Evolutionary conservation across 2,113 vertebrate genomes (phyloP), one percentile per base, ranked within the genome.

Genomic region (Irena cyanogastra): DNA sequence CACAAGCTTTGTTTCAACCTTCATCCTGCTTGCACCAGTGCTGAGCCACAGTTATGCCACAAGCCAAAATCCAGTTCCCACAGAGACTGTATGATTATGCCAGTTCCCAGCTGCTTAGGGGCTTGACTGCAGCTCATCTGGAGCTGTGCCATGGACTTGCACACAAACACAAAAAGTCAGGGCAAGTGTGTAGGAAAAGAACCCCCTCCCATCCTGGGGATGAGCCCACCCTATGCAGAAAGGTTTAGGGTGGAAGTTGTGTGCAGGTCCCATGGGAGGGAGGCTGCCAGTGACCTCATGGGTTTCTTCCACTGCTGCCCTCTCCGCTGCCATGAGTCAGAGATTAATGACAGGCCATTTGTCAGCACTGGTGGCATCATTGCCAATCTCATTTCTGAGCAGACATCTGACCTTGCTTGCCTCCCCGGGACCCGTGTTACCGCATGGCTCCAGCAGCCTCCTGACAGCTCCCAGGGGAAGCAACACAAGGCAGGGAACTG

Each of bases 371-470:
- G 85, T 95, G 88, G 90, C 96, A 95, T 94, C 95, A 95, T 96
- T 93, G 12, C 92, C 94, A 96, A 96, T 95, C 96, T 96, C 92
- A 92, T 96, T 96, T 96, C 92, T 94, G 83, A 94, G 93, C 68
- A 96, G 93, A 96, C 93, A 92, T 71, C 92, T 94, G 94, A 94
- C 96, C 96, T 90, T 37, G 84, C 74, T 69, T 93, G 89, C 81
- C 85, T 89, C 91, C 78, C 66, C 0, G 15, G 83, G 95, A 95
- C 91, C 93, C 1, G 8, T 37, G 91, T 89, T 95, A 96, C 96
- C 39, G 1, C 91, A 94, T 2, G 2, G 84, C 89, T 91, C 88
- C 64, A 71, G 85, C 93, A 90, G 95, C 52, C 82, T 88, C 66
- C 72, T 78, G 83, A 90, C 88, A 90, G 85, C 76, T 95, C 92